phyloP scores from a whole-genome alignment of 2,888 invertebrate species.

The Ligdia adustata region DNA sequence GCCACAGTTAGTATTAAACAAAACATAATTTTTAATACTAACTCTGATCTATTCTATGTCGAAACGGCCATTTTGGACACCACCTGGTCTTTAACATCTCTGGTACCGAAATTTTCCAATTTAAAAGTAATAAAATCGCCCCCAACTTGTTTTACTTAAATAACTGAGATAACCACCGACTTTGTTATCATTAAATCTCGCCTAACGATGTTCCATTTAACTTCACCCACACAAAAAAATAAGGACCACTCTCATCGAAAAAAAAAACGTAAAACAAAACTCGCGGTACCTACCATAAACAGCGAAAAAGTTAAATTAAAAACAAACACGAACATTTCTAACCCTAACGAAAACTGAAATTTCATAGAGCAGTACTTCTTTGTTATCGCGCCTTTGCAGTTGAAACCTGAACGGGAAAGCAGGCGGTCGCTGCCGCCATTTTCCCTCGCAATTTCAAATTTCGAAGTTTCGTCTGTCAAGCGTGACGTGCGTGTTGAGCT shows the following conservation, averaged over 20 bases:
- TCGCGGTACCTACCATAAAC: conserved; percentile 12
- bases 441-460: conserved; percentile 13
- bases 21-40: too few species aligned
- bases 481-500: conserved; percentile 23
- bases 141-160: too few species aligned
- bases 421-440: conserved; percentile 14
- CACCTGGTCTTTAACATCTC: too few species aligned
- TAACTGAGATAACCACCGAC: neutral
- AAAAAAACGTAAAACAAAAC: conserved; percentile 14
- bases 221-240: conserved; percentile 11
- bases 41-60: too few species aligned
- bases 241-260: conserved; percentile 4
- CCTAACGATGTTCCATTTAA: neutral
- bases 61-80: too few species aligned
- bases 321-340: conserved; percentile 12
- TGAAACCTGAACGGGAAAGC: neutral
- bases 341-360: conserved; percentile 6
- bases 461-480: conserved; percentile 21
- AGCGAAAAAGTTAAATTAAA: conserved; percentile 22
- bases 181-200: neutral
- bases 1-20: too few species aligned
- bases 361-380: conserved; percentile 4
- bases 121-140: too few species aligned
- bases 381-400: conserved; percentile 17
- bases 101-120: too few species aligned